These are phyloP conservation scores for Mohoua ochrocephala DNA, from an alignment of 2,113 vertebrate species.

Conservation along the genomic window DNA sequence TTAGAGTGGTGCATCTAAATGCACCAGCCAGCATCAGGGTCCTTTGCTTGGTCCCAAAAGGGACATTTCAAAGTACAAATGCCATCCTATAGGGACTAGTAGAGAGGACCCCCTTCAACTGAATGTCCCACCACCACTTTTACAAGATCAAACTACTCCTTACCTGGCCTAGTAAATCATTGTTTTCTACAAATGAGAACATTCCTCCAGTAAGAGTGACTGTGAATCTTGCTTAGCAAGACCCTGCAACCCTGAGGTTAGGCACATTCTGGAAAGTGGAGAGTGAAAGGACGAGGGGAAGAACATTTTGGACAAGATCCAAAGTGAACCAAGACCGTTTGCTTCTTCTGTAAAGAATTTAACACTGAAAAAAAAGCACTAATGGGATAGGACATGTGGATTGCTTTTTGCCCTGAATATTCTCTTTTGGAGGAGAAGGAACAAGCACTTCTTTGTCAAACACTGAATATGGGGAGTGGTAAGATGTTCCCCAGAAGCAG, in stretches of 20 bases:
- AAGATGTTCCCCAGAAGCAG: not conserved
- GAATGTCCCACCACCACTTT: not conserved
- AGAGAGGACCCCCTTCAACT: not conserved
- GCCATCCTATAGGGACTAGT: not conserved
- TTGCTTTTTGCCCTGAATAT: not conserved
- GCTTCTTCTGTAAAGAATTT: not conserved
- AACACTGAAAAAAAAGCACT: not conserved
- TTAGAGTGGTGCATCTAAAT: not conserved
- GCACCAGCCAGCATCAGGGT: not conserved
- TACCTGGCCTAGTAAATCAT: not conserved
- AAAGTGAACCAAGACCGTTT: not conserved
- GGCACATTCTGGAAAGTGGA: not conserved
- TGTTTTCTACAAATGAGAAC: not conserved
- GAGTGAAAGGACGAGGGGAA: not conserved
- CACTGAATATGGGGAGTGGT: not conserved
- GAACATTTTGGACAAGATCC: not conserved
- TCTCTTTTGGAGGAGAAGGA: not conserved
- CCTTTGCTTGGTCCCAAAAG: not conserved
- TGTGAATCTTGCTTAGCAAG: not conserved
- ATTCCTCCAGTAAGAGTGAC: not conserved
- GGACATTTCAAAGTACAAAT: not conserved
- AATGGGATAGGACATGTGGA: fast-evolving
- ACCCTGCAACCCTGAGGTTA: not conserved
- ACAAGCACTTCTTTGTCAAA: not conserved
- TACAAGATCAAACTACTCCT: not conserved